A percentile compares a stretch with the other conserved stretches of the same genome.
Evolutionary conservation across 2,888 invertebrate genomes (phyloP).

Genomic region (Heliconius hortense): DNA sequence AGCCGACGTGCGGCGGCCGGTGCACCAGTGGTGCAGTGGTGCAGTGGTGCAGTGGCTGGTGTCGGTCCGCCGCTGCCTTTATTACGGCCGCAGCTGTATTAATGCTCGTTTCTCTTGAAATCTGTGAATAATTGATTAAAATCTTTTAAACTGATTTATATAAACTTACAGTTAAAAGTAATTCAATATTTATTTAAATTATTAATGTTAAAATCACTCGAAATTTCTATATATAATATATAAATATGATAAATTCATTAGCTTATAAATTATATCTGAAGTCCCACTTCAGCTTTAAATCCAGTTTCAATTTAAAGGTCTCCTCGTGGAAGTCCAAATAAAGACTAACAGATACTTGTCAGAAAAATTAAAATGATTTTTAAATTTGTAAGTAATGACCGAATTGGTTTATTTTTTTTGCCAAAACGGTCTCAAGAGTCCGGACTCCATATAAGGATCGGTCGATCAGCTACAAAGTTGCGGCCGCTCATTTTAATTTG

Average conservation of each 20-base stretch:
- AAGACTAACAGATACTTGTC: constrained; percentile 2
- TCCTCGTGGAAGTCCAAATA: background rate
- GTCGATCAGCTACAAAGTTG: background rate
- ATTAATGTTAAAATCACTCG: too few species aligned
- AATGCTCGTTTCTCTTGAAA: background rate
- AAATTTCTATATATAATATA: too few species aligned
- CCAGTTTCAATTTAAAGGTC: background rate
- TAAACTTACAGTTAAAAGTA: background rate
- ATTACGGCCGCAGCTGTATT: background rate
- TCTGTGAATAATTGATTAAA: background rate
- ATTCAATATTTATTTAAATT: too few species aligned
- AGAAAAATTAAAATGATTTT: constrained; percentile 2
- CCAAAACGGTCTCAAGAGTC: background rate
- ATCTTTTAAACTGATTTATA: background rate
- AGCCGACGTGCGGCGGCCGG: too few species aligned
- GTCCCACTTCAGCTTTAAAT: background rate
- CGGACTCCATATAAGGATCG: background rate
- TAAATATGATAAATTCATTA: background rate
- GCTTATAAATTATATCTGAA: background rate
- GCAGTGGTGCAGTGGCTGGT: background rate
- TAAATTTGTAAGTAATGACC: background rate
- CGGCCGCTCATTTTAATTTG: background rate
- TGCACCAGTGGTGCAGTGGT: too few species aligned
- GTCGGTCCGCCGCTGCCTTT: background rate
- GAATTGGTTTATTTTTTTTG: constrained; percentile 3